Evolutionary conservation across 2,888 invertebrate genomes (phyloP).

Genomic region (Idaea biselata): DNA sequence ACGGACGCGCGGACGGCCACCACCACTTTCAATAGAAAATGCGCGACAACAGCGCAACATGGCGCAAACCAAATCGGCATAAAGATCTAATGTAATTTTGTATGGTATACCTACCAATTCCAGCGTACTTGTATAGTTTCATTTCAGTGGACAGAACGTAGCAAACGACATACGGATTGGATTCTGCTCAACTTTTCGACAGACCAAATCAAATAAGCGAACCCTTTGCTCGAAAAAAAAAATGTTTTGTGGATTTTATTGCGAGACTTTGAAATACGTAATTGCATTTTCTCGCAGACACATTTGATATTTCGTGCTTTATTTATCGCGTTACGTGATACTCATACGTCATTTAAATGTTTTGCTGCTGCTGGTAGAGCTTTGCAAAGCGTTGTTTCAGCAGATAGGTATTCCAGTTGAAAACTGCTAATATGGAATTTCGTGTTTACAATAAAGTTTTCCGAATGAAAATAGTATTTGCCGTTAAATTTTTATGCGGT

Average conservation of each 20-base stretch:
- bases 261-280: constrained; percentile 31
- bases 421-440: not conserved
- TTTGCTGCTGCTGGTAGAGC: constrained; percentile 9
- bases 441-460: not conserved
- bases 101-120: too few relatives aligned
- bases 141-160: too few relatives aligned
- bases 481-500: not conserved
- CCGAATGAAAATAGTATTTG: not conserved
- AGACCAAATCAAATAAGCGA: constrained; percentile 32
- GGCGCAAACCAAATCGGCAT: too few relatives aligned
- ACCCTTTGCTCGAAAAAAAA: constrained; percentile 28
- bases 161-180: constrained; percentile 16
- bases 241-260: constrained; percentile 30
- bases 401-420: constrained; percentile 1
- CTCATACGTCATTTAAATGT: constrained; percentile 13
- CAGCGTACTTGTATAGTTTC: too few relatives aligned
- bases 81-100: too few relatives aligned
- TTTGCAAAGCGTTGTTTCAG: not conserved
- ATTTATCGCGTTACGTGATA: constrained; percentile 28
- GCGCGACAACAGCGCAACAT: too few relatives aligned
- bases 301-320: constrained; percentile 32
- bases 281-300: constrained; percentile 32
- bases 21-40: too few relatives aligned
- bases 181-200: constrained; percentile 28
- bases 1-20: too few relatives aligned